Evolutionary conservation across 2,797 vertebrate species (phyloP), one percentile per base, ranked within the genome.

Genomic region (Darevskia nairensis): DNA sequence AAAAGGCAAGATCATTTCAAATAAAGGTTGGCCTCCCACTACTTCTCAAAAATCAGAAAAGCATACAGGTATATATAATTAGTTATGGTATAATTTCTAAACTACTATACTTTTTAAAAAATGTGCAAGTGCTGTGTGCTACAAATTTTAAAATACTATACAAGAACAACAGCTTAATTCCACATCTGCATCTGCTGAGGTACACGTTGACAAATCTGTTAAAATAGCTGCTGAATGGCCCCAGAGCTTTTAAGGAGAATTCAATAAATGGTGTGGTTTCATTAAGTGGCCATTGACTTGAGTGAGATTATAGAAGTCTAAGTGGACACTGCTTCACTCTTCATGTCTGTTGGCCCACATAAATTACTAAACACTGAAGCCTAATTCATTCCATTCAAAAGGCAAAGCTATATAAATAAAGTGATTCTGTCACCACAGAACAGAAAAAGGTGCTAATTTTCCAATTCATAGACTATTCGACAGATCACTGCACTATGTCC

Each of bases 401-500:
- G 69, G 29, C 39, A 85, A 85, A 61, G 29, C 7, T 35, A 64
- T 84, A 5, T 17, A 27, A 81, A 27, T 79, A 86, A 86, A 88
- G 66, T 50, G 68, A 82, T 41, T 66, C 68, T 83, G 64, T 86
- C 77, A 88, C 66, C 75, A 74, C 27, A 78, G 55, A 78, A 76
- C 29, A 79, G 50, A 13, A 64, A 83, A 72, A 3, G 61, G 44
- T 39, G 69, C 82, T 35, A 82, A 71, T 44, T 76, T 77, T 66
- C 39, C 39, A 64, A 50, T 41, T 39, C 81, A 74, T 23, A 39
- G 17, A 78, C 79, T 82, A 79, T 71, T 69, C 84, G 61, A 84
- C 61, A 64, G 17, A 86, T 66, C 50, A 29, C 55, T 79, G 66
- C 69, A 85, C 85, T 82, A 29, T 82, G 81, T 86, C 80, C 79